Base-by-base conservation (phyloP, 1,140 invertebrate genomes). In the Macrosteles quadrilineatus region DNA sequence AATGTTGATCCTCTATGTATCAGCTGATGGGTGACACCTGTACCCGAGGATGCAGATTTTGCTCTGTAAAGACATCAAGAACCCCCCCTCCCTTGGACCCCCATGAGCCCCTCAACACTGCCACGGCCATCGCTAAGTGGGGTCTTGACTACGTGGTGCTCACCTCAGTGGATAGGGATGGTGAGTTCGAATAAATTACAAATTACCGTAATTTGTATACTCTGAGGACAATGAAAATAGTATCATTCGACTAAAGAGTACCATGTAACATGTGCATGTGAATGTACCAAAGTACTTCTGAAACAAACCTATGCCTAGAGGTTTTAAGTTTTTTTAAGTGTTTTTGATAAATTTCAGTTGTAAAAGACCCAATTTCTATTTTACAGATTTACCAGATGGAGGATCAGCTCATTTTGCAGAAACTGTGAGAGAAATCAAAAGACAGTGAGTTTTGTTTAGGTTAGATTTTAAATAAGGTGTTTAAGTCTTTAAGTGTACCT, bases 111-210 rank as follows among this genome's bases (percentile, higher is more conserved):
- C 76, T 85, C 3, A 97, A 99, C 81, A 99, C 97, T 2, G 98
- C 97, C 1, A 86, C 83, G 69, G 97, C 98, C 1, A 92, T 99
- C 74, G 87, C 89, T 57, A 87, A 92, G 50, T 99, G 98, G 98
- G 95, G 95, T 12, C 83, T 99, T 11, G 95, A 98, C 79, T 99
- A 99, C 83, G 90, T 99, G 71, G 98, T 99, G 23, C 81, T 99
- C 1, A 99, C 98, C 2, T 98, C 96, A 17, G 98, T 99, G 0
- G 98, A 99, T 81, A 86, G 98, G 80, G 98, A 98, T 86, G 95
- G 91, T 93, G 76, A 78, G 74, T 73, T 57, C 6, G 6, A 19
- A n/a, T n/a, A n/a, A n/a, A n/a, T n/a, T n/a, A n/a, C n/a, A n/a
- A n/a, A n/a, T 25, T 11, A 6, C 17, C 17, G 6, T 40, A 40